Evolutionary conservation across 2,113 vertebrate genomes (phyloP).

Genomic region (Alexandromys fortis): DNA sequence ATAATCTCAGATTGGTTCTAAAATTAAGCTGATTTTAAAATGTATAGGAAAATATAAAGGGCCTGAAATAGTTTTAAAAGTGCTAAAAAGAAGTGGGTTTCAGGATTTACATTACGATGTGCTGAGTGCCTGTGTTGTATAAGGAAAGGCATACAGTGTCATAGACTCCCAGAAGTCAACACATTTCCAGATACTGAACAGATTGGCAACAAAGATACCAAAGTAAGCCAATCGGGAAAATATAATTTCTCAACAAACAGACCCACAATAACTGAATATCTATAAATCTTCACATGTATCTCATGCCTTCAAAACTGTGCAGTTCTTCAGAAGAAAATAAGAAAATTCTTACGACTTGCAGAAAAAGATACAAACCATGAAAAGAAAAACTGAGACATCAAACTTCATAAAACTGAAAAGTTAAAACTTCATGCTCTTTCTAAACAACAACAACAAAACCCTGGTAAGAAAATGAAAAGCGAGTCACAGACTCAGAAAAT

Average conservation of each 20-base stretch:
- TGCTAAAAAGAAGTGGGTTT: not conserved
- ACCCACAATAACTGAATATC: not conserved
- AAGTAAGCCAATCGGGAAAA: not conserved
- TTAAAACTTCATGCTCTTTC: not conserved
- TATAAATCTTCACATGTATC: not conserved
- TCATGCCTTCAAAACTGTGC: not conserved
- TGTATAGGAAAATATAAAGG: not conserved
- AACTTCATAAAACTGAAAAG: not conserved
- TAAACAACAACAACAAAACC: not conserved
- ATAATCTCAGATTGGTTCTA: not conserved
- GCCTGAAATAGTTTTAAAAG: not conserved
- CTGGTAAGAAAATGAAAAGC: not conserved
- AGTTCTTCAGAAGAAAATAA: slow-evolving; percentile 14
- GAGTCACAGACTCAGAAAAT: not conserved
- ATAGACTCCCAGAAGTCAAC: not conserved
- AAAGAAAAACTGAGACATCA: not conserved
- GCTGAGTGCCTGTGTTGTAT: not conserved
- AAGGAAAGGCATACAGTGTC: not conserved
- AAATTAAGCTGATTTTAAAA: slow-evolving; percentile 16
- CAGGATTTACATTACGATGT: not conserved
- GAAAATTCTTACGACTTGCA: not conserved
- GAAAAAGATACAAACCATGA: not conserved
- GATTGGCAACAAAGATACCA: not conserved
- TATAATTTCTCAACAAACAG: not conserved
- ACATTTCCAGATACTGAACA: not conserved